Evolutionary conservation across 1,140 invertebrate genomes (phyloP), one percentile per base, ranked within the genome.

Genomic region (Atta cephalotes): DNA sequence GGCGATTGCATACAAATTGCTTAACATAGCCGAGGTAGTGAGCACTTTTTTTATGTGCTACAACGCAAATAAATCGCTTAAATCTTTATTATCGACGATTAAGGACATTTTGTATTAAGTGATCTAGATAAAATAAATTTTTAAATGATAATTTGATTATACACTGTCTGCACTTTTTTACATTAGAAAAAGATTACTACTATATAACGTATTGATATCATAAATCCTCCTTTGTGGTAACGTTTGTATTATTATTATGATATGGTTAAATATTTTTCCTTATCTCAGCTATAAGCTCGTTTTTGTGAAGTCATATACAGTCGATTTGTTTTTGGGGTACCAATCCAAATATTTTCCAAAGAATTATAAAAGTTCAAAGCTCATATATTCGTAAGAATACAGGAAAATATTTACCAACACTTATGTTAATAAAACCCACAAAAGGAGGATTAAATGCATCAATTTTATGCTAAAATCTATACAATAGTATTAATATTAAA

Each of bases 11-110:
- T 78, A 88, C 74, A 86, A 49, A 60, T 86, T 76, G 63, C 62
- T 85, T 85, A 77, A 63, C 28, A 16, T 70, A 87, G 63, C 60
- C 80, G 80, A 87, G 81, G 74, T 86, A 87, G 65, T 76, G 62
- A 85, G 81, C 70, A 87, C 49, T 35, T 68, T 62, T 62, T 72
- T 49, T 49, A 49, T 68, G 56, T 71, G 65, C 70, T 71, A 60
- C 45, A 12, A 62, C 63, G 18, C 49, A 82, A 86, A 82, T 18
- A 82, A 81, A 28, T 45, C 10, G 25, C 16, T 60, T 35, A 58
- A 39, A 45, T 80, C 14, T 81, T 25, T 31, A 51, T 28, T 31
- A 51, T 21, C 35, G 18, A 14, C 60, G 39, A 51, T 72, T 58
- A 60, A 72, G 35, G 7, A 65, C 49, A 70, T 58, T 81, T 71